phyloP scores from a whole-genome alignment of 2,797 vertebrate genomes.

The Spondyliosoma cantharus region DNA sequence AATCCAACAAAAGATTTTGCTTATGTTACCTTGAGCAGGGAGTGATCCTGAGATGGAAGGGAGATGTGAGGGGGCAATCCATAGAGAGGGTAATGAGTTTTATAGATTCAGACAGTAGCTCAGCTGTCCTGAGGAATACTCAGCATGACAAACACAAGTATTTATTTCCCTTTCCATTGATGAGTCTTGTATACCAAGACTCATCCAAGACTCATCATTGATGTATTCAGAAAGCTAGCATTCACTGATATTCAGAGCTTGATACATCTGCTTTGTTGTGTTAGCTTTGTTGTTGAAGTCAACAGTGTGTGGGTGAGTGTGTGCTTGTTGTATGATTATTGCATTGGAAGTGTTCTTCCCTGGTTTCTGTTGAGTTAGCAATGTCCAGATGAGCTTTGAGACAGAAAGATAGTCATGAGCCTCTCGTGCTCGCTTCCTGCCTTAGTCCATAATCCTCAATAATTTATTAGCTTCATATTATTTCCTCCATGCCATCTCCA shows the following conservation, averaged over 20 bases:
- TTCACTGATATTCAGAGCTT: neutral
- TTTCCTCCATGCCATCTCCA: slow-evolving; percentile 37
- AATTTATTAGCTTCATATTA: slow-evolving; percentile 53
- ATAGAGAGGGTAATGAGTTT: slow-evolving; percentile 64
- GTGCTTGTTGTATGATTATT: slow-evolving; percentile 29
- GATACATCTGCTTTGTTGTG: neutral
- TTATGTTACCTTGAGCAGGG: neutral
- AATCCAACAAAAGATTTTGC: neutral
- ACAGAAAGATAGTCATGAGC: slow-evolving; percentile 1
- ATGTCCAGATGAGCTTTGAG: slow-evolving; percentile 24
- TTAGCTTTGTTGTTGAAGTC: neutral
- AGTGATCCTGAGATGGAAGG: slow-evolving; percentile 26
- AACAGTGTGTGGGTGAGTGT: neutral
- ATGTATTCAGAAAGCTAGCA: slow-evolving; percentile 14
- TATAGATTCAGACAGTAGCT: slow-evolving; percentile 68
- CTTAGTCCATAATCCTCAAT: slow-evolving; percentile 48
- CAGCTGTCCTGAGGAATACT: slow-evolving; percentile 57
- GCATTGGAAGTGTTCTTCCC: neutral
- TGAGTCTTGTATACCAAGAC: neutral
- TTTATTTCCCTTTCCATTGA: slow-evolving; percentile 20
- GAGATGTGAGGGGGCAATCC: slow-evolving; percentile 43
- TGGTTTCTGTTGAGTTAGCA: slow-evolving; percentile 25
- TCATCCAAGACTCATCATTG: slow-evolving; percentile 40
- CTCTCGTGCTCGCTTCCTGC: slow-evolving; percentile 4
- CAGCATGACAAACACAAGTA: slow-evolving; percentile 29